These are phyloP conservation scores for Pygoscelis adeliae DNA, from an alignment of 2,113 vertebrate species.

Conservation along the genomic window DNA sequence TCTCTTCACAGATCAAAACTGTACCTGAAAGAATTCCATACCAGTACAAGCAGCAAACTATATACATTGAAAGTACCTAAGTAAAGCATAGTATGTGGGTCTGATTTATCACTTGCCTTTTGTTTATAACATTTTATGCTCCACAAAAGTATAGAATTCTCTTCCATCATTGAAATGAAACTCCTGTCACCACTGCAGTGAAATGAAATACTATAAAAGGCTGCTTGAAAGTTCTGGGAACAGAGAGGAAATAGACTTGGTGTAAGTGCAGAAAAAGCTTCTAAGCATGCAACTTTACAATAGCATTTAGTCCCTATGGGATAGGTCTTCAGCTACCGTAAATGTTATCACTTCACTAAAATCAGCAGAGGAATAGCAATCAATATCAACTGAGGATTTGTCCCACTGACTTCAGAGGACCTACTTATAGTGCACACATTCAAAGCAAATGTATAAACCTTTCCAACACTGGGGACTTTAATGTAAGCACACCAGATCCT, in stretches of 20 bases:
- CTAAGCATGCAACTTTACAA: conserved; percentile 15
- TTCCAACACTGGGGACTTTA: neutral
- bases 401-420: conserved; percentile 10
- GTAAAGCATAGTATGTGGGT: neutral
- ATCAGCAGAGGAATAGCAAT: neutral
- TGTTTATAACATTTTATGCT: conserved; percentile 17
- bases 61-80: neutral
- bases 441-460: conserved; percentile 2
- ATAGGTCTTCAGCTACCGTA: neutral
- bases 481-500: neutral
- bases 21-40: neutral
- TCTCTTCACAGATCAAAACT: neutral
- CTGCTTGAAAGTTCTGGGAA: neutral
- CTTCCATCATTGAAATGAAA: conserved; percentile 37
- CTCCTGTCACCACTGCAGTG: neutral
- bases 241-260: neutral
- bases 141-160: neutral
- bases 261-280: conserved; percentile 3
- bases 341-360: conserved; percentile 6
- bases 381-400: neutral
- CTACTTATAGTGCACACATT: neutral
- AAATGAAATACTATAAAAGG: conserved; percentile 42
- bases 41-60: neutral
- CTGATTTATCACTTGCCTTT: conserved; percentile 9
- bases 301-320: neutral